A percentile compares a stretch with the other conserved stretches of the same genome.
Conservation (phyloP, 2,888 invertebrate genomes). For the Hesperia comma region DNA sequence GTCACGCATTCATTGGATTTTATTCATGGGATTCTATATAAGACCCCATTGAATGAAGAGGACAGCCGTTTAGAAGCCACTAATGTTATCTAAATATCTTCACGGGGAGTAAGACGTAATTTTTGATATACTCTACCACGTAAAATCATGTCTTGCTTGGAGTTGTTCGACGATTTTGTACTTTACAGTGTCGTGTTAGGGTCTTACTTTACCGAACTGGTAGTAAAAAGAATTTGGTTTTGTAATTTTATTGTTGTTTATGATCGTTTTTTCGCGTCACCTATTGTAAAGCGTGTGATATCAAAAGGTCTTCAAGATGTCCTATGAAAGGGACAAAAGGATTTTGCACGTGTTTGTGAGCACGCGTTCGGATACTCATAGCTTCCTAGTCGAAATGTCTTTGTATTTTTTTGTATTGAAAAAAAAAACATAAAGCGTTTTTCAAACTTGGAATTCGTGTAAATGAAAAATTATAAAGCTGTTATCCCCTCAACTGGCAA, state of each 20-base stretch:
- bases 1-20: conserved; percentile 70
- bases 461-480: neutral
- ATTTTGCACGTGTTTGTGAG: conserved; percentile 66
- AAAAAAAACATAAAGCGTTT: conserved; percentile 2
- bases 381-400: conserved; percentile 23
- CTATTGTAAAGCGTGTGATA: conserved; percentile 54
- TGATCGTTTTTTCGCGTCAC: conserved; percentile 59
- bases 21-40: conserved; percentile 53
- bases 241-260: conserved; percentile 65
- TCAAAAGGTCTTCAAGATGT: conserved; percentile 64
- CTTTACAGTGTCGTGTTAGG: conserved; percentile 38
- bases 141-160: conserved; percentile 26
- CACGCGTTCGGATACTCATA: conserved; percentile 65
- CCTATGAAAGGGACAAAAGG: conserved; percentile 53
- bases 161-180: conserved; percentile 25
- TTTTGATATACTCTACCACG: conserved; percentile 51
- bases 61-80: conserved; percentile 81
- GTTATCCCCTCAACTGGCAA: too few species aligned
- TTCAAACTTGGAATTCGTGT: conserved; percentile 7
- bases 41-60: conserved; percentile 58
- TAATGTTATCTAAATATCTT: conserved; percentile 81
- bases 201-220: neutral
- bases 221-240: conserved; percentile 28
- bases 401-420: conserved; percentile 22
- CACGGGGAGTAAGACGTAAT: conserved; percentile 67